Evolutionary conservation across 2,797 vertebrate genomes (phyloP).

Genomic region (Chrysolophus pictus): DNA sequence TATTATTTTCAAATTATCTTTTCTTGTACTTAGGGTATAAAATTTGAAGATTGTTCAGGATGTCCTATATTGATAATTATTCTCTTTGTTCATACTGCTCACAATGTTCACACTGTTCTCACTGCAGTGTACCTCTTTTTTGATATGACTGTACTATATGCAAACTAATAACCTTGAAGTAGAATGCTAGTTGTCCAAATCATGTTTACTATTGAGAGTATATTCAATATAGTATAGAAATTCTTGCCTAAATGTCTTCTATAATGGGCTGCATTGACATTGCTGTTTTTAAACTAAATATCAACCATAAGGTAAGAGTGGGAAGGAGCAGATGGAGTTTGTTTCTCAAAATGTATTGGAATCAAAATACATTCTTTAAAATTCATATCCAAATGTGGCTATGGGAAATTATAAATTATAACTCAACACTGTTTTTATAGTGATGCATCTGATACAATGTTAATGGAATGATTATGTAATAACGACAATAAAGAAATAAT

Average conservation of each 20-base stretch:
- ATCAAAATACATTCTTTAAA: slow-evolving; percentile 62
- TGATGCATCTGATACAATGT: not conserved
- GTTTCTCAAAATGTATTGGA: slow-evolving; percentile 58
- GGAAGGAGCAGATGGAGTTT: slow-evolving; percentile 70
- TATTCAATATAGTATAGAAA: slow-evolving; percentile 43
- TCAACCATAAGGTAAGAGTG: slow-evolving; percentile 65
- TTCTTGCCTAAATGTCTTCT: slow-evolving; percentile 50
- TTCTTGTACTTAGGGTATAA: not conserved
- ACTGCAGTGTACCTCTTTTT: not conserved
- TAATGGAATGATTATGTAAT: slow-evolving; percentile 32
- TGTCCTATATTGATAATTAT: slow-evolving; percentile 23
- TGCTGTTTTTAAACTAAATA: slow-evolving; percentile 60
- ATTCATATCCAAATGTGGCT: slow-evolving; percentile 61
- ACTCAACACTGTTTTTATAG: slow-evolving; percentile 32
- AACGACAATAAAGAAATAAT: slow-evolving; percentile 12
- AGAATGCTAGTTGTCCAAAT: slow-evolving; percentile 31
- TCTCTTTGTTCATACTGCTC: slow-evolving; percentile 10
- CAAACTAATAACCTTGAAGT: slow-evolving; percentile 32
- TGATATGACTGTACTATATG: not conserved
- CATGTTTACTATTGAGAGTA: slow-evolving; percentile 24
- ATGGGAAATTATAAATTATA: slow-evolving; percentile 63
- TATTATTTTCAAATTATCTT: slow-evolving; percentile 5
- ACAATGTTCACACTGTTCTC: too few relatives aligned
- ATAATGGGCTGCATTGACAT: slow-evolving; percentile 60
- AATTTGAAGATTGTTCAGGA: slow-evolving; percentile 17